These are phyloP conservation scores for Podarcis cretensis DNA, from an alignment of 2,113 vertebrate genomes.

Conservation along the genomic window DNA sequence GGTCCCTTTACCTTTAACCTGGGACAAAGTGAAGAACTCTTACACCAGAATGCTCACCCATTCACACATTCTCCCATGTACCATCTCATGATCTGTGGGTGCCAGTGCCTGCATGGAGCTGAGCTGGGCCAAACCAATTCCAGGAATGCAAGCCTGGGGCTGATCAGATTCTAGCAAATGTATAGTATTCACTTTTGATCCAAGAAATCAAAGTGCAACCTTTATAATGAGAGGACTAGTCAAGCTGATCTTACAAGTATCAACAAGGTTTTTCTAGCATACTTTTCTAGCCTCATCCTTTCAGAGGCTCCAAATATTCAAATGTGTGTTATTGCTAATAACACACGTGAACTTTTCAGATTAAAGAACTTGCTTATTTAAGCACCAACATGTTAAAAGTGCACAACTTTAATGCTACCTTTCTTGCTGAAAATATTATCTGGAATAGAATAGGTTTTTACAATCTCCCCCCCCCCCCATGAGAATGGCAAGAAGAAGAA, in stretches of 20 bases:
- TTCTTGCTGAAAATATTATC: constrained; percentile 1
- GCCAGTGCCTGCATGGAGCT: not conserved
- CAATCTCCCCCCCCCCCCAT: not conserved
- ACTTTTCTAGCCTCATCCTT: not conserved
- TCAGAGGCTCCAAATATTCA: no score
- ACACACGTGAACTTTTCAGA: not conserved
- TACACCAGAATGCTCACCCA: not conserved
- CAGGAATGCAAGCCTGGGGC: not conserved
- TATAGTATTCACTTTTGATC: not conserved
- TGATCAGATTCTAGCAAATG: not conserved
- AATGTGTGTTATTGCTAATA: not conserved
- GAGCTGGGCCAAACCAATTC: not conserved
- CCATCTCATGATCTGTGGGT: not conserved
- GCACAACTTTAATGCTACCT: not conserved
- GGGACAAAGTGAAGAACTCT: not conserved
- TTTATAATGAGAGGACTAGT: not conserved
- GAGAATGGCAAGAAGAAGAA: not conserved
- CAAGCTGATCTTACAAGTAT: not conserved
- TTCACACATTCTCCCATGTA: not conserved
- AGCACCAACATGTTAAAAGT: not conserved
- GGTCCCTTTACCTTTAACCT: no score
- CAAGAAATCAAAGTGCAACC: no score
- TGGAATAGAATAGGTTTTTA: not conserved
- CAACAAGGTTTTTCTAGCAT: not conserved
- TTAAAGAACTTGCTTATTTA: not conserved